A percentile compares a stretch with the other conserved stretches of the same genome.
Evolutionary conservation across 2,113 vertebrate species (phyloP).

Genomic region (Brachypteracias leptosomus): DNA sequence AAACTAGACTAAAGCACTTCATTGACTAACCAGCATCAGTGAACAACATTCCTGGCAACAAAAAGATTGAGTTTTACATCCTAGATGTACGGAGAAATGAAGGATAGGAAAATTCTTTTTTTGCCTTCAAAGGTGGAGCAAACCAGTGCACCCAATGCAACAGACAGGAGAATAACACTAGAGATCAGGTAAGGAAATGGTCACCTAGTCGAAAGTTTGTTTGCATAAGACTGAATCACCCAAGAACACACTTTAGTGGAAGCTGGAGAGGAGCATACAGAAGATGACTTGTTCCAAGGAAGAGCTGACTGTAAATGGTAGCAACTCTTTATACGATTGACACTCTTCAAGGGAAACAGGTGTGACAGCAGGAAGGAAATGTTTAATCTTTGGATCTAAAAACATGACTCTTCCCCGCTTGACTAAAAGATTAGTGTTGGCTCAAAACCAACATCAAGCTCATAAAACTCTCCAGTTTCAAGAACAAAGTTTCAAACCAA

Average conservation of each 20-base stretch:
- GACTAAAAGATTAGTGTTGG: not conserved
- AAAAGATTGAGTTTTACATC: not conserved
- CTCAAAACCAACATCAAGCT: not conserved
- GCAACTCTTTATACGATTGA: not conserved
- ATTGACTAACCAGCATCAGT: not conserved
- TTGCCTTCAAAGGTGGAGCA: not conserved
- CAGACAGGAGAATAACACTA: not conserved
- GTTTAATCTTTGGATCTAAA: not conserved
- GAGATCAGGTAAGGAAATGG: not conserved
- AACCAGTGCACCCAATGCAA: not conserved
- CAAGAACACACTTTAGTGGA: not conserved
- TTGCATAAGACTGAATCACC: not conserved
- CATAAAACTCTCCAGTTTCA: not conserved
- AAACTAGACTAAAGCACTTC: not conserved
- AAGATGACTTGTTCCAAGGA: not conserved
- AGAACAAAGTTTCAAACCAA: not conserved
- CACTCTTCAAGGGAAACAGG: not conserved
- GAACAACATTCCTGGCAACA: not conserved
- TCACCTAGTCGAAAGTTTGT: not conserved
- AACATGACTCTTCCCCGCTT: not conserved
- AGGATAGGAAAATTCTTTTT: not conserved
- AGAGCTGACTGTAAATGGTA: not conserved
- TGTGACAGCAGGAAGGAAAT: constrained; percentile 12
- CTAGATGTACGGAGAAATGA: not conserved
- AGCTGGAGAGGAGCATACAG: not conserved